These are phyloP conservation scores for Scophthalmus maximus DNA, from an alignment of 2,113 vertebrate genomes.

Conservation along the genomic window DNA sequence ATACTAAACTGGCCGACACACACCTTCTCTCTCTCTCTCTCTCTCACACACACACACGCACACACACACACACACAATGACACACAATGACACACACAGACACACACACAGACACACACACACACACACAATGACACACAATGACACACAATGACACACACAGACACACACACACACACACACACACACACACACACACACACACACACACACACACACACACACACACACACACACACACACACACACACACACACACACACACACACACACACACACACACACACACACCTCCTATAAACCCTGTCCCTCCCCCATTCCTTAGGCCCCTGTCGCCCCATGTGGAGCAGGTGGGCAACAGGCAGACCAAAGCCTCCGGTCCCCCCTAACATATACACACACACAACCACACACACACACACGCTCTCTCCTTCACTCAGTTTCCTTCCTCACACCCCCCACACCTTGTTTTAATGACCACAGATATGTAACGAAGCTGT, in stretches of 20 bases:
- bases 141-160: slow-evolving; percentile 15
- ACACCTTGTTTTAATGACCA: slow-evolving; percentile 69
- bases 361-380: slow-evolving; percentile 61
- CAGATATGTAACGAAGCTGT: slow-evolving; percentile 67
- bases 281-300: slow-evolving; percentile 57
- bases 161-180: slow-evolving; percentile 18
- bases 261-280: slow-evolving; percentile 7
- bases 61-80: slow-evolving; percentile 9
- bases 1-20: slow-evolving; percentile 33
- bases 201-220: slow-evolving; percentile 7
- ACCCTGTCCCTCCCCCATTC: slow-evolving; percentile 52
- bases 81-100: slow-evolving; percentile 15
- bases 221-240: not conserved
- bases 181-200: slow-evolving; percentile 44
- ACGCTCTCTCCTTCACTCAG: slow-evolving; percentile 11
- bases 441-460: slow-evolving; percentile 48
- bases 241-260: slow-evolving; percentile 21
- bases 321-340: slow-evolving; percentile 46
- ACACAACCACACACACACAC: slow-evolving; percentile 34
- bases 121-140: slow-evolving; percentile 40
- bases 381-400: slow-evolving; percentile 15
- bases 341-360: slow-evolving; percentile 76
- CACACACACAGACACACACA: slow-evolving; percentile 7
- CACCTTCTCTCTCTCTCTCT: slow-evolving; percentile 5
- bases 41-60: not conserved